phyloP scores from a whole-genome alignment of 2,888 invertebrate genomes.

The Hedya salicella region DNA sequence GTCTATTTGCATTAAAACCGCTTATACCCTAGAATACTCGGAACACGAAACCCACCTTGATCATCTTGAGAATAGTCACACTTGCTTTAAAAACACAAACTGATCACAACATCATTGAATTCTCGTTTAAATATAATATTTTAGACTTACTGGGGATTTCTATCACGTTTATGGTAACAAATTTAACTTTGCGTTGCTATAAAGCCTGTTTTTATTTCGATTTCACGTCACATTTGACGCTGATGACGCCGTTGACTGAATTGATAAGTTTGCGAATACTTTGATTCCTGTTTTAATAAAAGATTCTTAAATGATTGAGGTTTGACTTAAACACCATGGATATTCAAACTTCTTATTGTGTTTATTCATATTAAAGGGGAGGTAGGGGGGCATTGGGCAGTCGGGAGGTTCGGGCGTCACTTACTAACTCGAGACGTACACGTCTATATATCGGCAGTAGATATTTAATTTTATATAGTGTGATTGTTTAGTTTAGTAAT shows the following conservation, averaged over 20 bases:
- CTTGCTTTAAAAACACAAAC: constrained; percentile 15
- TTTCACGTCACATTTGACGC: not conserved
- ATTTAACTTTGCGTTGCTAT: not conserved
- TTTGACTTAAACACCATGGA: not conserved
- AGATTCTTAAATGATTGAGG: constrained; percentile 11
- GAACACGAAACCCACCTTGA: constrained; percentile 17
- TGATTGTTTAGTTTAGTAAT: no score
- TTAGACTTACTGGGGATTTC: constrained; percentile 11
- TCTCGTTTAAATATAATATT: constrained; percentile 34
- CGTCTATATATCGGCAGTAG: no score
- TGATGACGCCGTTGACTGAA: not conserved
- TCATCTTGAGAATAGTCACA: constrained; percentile 26
- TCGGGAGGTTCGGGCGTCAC: no score
- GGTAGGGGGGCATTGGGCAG: no score
- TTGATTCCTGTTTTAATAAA: constrained; percentile 18
- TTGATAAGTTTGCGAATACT: constrained; percentile 13
- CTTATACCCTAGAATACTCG: no score
- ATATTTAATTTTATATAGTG: no score
- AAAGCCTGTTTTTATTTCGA: not conserved
- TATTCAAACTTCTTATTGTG: constrained; percentile 13
- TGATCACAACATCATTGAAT: constrained; percentile 13
- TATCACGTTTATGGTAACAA: constrained; percentile 4
- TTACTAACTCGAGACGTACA: no score
- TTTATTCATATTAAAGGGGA: not conserved
- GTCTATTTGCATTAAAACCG: no score